Conservation (phyloP, 2,888 invertebrate genomes). For the Vesta saturnalis region DNA sequence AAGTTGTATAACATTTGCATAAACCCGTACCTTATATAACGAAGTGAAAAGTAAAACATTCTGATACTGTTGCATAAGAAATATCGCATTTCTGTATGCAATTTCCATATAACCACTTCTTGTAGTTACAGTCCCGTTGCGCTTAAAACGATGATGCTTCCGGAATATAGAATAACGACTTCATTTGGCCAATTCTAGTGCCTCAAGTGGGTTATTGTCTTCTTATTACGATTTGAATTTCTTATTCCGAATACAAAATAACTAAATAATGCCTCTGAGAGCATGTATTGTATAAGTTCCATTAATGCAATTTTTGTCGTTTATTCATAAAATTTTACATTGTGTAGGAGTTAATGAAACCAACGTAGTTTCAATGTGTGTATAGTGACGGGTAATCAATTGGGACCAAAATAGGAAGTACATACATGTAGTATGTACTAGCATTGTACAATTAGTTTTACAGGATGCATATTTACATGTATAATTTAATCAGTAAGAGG, state of each 20-base stretch:
- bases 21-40: slow-evolving; percentile 2
- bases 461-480: no score
- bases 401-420: slow-evolving; percentile 2
- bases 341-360: background rate
- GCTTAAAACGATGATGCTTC: slow-evolving; percentile 40
- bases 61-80: slow-evolving; percentile 26
- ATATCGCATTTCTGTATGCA: slow-evolving; percentile 45
- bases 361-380: background rate
- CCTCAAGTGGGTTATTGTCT: slow-evolving; percentile 22
- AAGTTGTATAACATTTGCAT: slow-evolving; percentile 1
- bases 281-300: no score
- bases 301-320: background rate
- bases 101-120: slow-evolving; percentile 49
- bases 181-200: slow-evolving; percentile 49
- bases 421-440: no score
- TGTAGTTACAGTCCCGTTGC: slow-evolving; percentile 41
- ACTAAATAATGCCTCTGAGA: background rate
- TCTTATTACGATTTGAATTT: slow-evolving; percentile 21
- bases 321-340: background rate
- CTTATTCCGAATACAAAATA: slow-evolving; percentile 10
- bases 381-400: background rate
- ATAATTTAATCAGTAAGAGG: no score
- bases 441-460: no score
- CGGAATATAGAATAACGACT: slow-evolving; percentile 52
- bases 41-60: slow-evolving; percentile 22